Conservation (phyloP, 2,113 vertebrate species). For the Picathartes gymnocephalus region DNA sequence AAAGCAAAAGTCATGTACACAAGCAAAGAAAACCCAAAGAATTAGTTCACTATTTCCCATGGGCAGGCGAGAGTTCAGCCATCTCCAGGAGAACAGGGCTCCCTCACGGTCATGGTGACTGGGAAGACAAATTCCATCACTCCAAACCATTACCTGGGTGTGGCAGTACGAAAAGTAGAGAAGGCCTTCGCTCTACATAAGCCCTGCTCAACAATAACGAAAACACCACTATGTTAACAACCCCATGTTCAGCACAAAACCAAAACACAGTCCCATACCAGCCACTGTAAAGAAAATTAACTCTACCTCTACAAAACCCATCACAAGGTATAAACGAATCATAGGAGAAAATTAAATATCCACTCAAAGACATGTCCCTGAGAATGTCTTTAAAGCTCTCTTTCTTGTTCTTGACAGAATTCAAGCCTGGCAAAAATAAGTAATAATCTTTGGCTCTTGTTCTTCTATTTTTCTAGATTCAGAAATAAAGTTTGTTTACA, state of each 20-base stretch:
- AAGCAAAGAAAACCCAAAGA: background rate
- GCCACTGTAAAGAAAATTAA: background rate
- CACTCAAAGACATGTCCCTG: background rate
- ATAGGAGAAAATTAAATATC: background rate
- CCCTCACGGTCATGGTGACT: accelerated
- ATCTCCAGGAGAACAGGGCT: background rate
- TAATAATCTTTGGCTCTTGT: background rate
- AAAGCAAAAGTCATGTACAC: background rate
- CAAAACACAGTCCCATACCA: background rate
- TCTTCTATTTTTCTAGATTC: background rate
- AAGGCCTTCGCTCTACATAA: background rate
- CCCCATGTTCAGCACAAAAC: background rate
- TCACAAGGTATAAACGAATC: background rate
- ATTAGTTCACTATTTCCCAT: background rate
- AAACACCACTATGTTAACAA: background rate
- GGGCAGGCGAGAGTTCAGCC: too few species aligned
- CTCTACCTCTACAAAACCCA: background rate
- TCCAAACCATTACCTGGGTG: background rate
- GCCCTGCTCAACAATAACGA: background rate
- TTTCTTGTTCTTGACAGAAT: background rate
- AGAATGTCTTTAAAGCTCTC: background rate
- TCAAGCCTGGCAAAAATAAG: background rate
- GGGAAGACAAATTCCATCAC: background rate
- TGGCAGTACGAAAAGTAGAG: background rate
- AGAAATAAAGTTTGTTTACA: background rate